Conservation (phyloP, 1,140 invertebrate species). For the Eueides isabella region DNA sequence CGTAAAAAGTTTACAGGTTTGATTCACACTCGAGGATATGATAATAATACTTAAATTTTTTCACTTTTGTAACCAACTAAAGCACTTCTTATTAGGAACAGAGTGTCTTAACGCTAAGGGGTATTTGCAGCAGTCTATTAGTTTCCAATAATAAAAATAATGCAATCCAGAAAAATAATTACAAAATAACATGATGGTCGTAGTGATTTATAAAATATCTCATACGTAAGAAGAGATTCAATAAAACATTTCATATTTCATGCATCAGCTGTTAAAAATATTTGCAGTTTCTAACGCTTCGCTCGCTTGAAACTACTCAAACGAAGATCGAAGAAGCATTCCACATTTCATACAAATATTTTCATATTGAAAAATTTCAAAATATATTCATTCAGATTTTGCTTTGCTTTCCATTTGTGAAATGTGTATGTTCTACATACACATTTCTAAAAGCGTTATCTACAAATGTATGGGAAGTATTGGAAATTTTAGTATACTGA, state of each 20-base stretch:
- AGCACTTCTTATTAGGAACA: no score
- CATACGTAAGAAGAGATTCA: not conserved
- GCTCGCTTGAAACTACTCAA: not conserved
- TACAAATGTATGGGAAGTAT: not conserved
- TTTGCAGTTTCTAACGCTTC: not conserved
- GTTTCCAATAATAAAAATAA: no score
- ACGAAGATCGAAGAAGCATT: not conserved
- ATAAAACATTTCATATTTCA: not conserved
- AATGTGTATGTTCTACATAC: not conserved
- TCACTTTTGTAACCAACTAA: no score
- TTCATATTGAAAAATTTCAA: not conserved
- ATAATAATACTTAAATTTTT: no score
- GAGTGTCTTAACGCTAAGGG: no score
- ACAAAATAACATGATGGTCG: no score
- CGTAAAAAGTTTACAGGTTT: no score
- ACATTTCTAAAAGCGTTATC: not conserved
- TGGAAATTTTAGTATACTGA: no score
- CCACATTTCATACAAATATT: not conserved
- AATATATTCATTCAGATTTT: not conserved
- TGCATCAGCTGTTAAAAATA: not conserved
- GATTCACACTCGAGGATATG: no score
- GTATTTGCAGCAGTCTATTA: no score
- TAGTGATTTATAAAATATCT: no score
- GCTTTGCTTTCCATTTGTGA: not conserved
- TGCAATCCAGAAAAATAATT: no score